Percentiles rank a stretch among this genome's conserved stretches.
phyloP scores from a whole-genome alignment of 2,888 invertebrate species.

The Drosophila kuntzei region DNA sequence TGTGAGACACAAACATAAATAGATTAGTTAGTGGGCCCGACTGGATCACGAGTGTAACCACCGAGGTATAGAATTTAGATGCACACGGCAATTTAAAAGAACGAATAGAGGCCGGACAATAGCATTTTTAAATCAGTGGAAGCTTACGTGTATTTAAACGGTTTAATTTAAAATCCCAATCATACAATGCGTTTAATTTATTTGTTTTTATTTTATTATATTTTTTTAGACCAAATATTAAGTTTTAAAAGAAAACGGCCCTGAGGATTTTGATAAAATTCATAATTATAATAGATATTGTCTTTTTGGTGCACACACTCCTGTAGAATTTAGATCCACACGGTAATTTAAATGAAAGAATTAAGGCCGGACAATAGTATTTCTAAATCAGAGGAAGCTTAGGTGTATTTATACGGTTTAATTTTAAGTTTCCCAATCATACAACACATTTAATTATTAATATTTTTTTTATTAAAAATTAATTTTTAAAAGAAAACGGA shows the following conservation, averaged over 20 bases:
- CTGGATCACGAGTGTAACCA: conserved; percentile 49
- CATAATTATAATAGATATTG: too few relatives aligned
- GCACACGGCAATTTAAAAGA: background rate
- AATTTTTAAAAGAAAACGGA: too few relatives aligned
- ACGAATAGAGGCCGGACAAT: background rate
- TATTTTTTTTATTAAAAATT: too few relatives aligned
- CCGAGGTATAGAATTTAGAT: background rate
- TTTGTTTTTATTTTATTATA: too few relatives aligned
- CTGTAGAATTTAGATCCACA: background rate
- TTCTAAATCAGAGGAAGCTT: conserved; percentile 37
- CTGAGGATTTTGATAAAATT: too few relatives aligned
- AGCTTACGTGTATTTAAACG: conserved; percentile 71
- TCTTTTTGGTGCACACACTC: too few relatives aligned
- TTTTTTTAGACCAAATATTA: too few relatives aligned
- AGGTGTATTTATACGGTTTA: conserved; percentile 70
- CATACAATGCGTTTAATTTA: too few relatives aligned
- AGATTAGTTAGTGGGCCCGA: conserved; percentile 56
- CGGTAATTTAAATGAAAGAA: conserved; percentile 1
- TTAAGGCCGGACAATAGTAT: background rate
- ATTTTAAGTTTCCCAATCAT: too few relatives aligned
- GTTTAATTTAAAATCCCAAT: too few relatives aligned
- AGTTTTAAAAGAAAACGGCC: too few relatives aligned
- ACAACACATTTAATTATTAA: too few relatives aligned
- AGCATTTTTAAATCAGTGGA: background rate
- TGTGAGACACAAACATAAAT: conserved; percentile 22